These are phyloP conservation scores for Stomatorhinus walkeri DNA, from an alignment of 2,797 vertebrate species.

Conservation along the genomic window DNA sequence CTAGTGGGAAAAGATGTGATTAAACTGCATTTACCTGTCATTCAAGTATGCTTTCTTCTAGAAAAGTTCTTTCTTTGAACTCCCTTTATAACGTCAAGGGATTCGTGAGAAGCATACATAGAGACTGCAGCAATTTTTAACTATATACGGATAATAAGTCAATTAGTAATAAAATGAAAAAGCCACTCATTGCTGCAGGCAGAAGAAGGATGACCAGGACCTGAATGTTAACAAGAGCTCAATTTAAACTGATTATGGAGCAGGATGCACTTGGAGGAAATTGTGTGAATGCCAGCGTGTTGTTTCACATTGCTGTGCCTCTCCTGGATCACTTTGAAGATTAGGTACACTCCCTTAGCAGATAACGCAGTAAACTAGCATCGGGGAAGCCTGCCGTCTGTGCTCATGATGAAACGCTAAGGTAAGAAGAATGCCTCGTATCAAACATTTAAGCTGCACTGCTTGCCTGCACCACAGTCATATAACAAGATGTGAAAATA, in stretches of 20 bases:
- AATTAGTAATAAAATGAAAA: constrained; percentile 17
- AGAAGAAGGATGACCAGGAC: neutral
- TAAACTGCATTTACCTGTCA: neutral
- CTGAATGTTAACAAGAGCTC: constrained; percentile 11
- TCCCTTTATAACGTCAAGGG: neutral
- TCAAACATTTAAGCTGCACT: neutral
- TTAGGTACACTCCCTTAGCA: constrained; percentile 9
- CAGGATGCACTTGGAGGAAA: neutral
- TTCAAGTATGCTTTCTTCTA: neutral
- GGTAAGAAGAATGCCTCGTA: neutral
- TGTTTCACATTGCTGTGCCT: neutral
- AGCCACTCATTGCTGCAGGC: neutral
- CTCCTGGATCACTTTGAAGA: constrained; percentile 6
- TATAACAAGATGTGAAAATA: neutral
- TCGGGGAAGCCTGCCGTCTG: neutral
- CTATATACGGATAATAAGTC: neutral
- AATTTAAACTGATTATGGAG: constrained; percentile 1
- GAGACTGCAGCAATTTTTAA: neutral
- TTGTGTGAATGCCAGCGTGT: neutral
- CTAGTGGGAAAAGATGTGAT: neutral
- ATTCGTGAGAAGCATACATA: neutral
- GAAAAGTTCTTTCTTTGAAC: neutral
- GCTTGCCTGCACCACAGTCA: neutral
- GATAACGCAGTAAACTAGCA: neutral
- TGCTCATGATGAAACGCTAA: neutral